Base-by-base conservation (phyloP, 2,888 invertebrate species). In the Lissocephala sabroskyi region DNA sequence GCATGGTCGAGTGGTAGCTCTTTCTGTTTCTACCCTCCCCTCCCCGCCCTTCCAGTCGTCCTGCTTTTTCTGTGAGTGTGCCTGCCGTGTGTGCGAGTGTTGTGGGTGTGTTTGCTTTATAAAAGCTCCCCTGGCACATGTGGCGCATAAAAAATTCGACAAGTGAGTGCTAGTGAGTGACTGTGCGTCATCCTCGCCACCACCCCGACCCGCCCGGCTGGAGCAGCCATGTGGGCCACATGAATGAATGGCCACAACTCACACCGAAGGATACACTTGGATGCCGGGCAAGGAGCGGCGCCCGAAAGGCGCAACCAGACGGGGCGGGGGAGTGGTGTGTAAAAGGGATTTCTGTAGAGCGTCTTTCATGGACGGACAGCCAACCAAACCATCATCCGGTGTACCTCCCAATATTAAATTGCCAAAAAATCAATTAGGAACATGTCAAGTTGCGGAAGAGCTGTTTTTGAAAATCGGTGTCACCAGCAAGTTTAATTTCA, bases 391-490 rank as follows among this genome's bases (percentile, higher is more conserved):
- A 23, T 19, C n/a, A 42, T 52, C 52, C 54, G 61, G 46, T 39
- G 13, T 41, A 53, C 61, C 61, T 58, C 77, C 65, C 66, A 79
- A 77, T 77, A 79, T 79, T 76, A 79, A 78, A 79, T 79, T 79
- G 79, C 65, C 73, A 73, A 68, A 71, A 76, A 74, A 75, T 79
- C 78, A 78, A 78, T 78, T 78, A 78, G 80, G 70, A 74, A 66
- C 78, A 79, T 74, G 79, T 79, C 75, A 79, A 74, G 65, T 60
- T 66, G 59, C 61, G 74, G 62, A 73, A 76, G 73, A 76, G 65
- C 79, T 76, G 74, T 65, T 71, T 64, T 63, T 62, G 62, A 71
- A 71, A 71, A 71, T 79, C 53, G 70, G 79, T 71, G 79, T 79
- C 74, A 65, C 52, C 74, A 73, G 59, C 74, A 71, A 71, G 79